phyloP scores from a whole-genome alignment of 2,797 vertebrate genomes.

The Poecilia wingei region DNA sequence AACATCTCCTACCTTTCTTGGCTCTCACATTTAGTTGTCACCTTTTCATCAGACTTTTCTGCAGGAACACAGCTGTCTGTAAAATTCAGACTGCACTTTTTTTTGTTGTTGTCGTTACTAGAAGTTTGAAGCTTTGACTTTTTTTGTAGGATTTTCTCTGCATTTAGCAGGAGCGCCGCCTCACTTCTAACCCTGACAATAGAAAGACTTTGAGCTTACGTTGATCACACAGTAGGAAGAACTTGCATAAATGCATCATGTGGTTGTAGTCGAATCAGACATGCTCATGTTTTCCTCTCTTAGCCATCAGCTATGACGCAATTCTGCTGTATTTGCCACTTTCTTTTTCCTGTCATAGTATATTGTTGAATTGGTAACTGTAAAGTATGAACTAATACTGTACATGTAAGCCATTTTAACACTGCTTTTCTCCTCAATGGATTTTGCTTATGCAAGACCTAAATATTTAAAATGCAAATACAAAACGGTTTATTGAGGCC shows the following conservation, averaged over 20 bases:
- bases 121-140: conserved; percentile 15
- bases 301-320: background rate
- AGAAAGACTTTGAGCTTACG: background rate
- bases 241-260: background rate
- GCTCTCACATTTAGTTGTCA: conserved; percentile 24
- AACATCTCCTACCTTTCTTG: conserved; percentile 11
- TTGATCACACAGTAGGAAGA: background rate
- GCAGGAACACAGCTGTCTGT: conserved; percentile 18
- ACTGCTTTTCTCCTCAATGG: background rate
- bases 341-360: background rate
- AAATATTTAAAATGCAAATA: background rate
- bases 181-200: background rate
- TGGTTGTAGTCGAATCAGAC: background rate
- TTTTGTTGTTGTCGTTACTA: background rate
- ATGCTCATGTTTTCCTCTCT: background rate
- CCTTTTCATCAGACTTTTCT: conserved; percentile 17
- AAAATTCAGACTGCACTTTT: conserved; percentile 16
- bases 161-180: background rate
- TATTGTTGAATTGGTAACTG: background rate
- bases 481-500: background rate
- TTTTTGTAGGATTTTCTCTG: conserved; percentile 6
- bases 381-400: background rate
- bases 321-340: background rate
- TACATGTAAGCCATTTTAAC: background rate
- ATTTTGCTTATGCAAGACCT: background rate